phyloP scores from a whole-genome alignment of 2,113 vertebrate genomes.

The Morphnarchus princeps region DNA sequence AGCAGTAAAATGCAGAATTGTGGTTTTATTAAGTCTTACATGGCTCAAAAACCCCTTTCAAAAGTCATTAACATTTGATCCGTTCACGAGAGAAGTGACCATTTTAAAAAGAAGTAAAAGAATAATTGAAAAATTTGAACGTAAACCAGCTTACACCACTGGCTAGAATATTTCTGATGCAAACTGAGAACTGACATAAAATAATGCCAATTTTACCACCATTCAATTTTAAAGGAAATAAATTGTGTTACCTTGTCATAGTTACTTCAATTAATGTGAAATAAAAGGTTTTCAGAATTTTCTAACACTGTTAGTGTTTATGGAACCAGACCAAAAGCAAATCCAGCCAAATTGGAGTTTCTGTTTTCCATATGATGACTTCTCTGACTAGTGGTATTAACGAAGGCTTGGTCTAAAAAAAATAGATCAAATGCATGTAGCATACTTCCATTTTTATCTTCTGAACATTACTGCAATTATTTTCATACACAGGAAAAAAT shows the following conservation, averaged over 20 bases:
- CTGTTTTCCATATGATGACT: background rate
- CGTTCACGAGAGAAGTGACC: background rate
- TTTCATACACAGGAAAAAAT: background rate
- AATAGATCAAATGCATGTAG: background rate
- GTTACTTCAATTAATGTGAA: background rate
- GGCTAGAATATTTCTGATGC: background rate
- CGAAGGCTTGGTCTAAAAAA: background rate
- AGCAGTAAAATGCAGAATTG: slow-evolving; percentile 26
- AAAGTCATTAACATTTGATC: background rate
- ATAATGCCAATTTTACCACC: background rate
- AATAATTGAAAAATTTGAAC: background rate
- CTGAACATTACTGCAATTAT: background rate
- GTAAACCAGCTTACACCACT: background rate
- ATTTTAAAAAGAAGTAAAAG: background rate
- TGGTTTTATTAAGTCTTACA: background rate
- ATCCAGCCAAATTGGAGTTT: background rate
- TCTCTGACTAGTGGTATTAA: background rate
- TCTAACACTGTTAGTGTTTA: background rate
- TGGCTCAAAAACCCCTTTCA: background rate
- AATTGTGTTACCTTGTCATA: background rate
- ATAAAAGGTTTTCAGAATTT: background rate
- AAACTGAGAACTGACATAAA: background rate
- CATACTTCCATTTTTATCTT: background rate
- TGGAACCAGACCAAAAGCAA: background rate
- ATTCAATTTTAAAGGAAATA: background rate